Percentiles rank a stretch among this genome's conserved stretches.
Evolutionary conservation across 2,888 invertebrate genomes (phyloP).

Genomic region (Tillus elongatus): DNA sequence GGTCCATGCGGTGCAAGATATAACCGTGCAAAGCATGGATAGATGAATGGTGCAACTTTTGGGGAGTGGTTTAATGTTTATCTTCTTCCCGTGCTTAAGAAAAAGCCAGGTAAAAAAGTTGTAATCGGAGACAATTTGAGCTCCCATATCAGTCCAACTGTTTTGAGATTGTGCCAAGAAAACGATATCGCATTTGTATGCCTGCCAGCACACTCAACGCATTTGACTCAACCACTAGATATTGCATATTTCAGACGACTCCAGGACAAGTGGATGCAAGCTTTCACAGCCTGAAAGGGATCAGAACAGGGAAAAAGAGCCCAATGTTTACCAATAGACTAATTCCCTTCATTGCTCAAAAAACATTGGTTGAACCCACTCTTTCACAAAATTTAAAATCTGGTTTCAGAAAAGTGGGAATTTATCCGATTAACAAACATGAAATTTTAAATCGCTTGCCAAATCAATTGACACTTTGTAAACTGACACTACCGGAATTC

Average conservation of each 20-base stretch:
- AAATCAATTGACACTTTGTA: too few relatives aligned
- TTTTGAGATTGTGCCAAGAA: conserved; percentile 27
- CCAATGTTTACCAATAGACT: conserved; percentile 2
- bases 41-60: conserved; percentile 22
- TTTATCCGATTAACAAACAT: too few relatives aligned
- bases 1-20: conserved; percentile 23
- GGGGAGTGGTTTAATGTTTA: conserved; percentile 24
- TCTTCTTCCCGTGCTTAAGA: conserved; percentile 22
- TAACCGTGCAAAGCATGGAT: conserved; percentile 19
- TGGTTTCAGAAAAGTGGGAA: too few relatives aligned
- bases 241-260: conserved; percentile 6
- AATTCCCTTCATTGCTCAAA: conserved; percentile 4
- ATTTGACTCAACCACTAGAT: conserved; percentile 12
- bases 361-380: too few relatives aligned
- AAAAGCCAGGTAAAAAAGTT: conserved; percentile 25
- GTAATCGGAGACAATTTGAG: conserved; percentile 16
- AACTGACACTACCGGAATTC: too few relatives aligned
- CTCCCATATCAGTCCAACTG: conserved; percentile 24
- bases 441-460: conserved; percentile 1
- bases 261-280: conserved; percentile 8
- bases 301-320: conserved; percentile 5
- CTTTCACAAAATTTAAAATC: too few relatives aligned
- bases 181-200: conserved; percentile 29
- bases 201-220: conserved; percentile 19
- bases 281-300: conserved; percentile 2